Conservation (phyloP, 2,888 invertebrate species). For the Xiphydria camelus region DNA sequence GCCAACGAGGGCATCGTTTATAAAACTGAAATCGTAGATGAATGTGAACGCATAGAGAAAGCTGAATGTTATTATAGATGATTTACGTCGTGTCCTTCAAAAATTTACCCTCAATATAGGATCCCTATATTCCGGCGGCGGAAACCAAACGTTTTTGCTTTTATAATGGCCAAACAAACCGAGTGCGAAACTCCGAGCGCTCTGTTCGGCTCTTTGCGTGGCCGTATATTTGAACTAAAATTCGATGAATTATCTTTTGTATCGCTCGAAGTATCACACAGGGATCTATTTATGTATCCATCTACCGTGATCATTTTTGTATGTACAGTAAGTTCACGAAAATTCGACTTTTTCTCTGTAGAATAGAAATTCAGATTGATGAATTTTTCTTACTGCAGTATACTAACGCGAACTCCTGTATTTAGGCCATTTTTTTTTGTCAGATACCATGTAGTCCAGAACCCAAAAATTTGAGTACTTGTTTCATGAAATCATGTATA, state of each 20-base stretch:
- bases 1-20: conserved; percentile 75
- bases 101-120: conserved; percentile 68
- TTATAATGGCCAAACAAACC: conserved; percentile 74
- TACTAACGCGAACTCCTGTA: too few relatives aligned
- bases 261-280: too few relatives aligned
- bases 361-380: too few relatives aligned
- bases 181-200: conserved; percentile 74
- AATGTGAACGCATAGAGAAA: background rate
- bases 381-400: too few relatives aligned
- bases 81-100: conserved; percentile 4
- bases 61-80: conserved; percentile 2
- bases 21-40: conserved; percentile 68
- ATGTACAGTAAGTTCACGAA: too few relatives aligned
- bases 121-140: conserved; percentile 67
- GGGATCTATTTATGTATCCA: too few relatives aligned
- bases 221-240: conserved; percentile 77
- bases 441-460: too few relatives aligned
- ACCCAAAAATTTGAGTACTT: too few relatives aligned
- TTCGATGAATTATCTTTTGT: conserved; percentile 17
- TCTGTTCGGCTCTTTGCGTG: conserved; percentile 75
- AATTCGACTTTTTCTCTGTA: too few relatives aligned
- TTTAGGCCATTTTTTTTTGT: too few relatives aligned
- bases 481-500: too few relatives aligned
- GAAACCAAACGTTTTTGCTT: conserved; percentile 66
- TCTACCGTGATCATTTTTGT: too few relatives aligned